Evolutionary conservation across 2,888 invertebrate genomes (phyloP).

Genomic region (Barypeithes pellucidus): DNA sequence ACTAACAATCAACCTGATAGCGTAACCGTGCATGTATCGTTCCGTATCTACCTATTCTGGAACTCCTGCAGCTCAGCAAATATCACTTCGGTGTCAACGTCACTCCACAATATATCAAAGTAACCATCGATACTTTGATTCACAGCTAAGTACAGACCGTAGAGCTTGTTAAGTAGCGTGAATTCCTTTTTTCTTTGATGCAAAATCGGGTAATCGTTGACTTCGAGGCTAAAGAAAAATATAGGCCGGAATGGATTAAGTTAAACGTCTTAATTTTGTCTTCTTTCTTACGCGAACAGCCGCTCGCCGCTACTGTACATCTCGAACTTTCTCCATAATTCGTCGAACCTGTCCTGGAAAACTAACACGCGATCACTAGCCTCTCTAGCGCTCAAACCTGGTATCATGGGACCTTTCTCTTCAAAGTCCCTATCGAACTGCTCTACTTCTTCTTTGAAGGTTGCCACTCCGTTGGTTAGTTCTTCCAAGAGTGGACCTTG

Average conservation of each 20-base stretch:
- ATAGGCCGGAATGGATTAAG: too few species aligned
- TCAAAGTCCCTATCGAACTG: slow-evolving; percentile 83
- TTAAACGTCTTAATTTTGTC: too few species aligned
- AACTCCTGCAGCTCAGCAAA: slow-evolving; percentile 87
- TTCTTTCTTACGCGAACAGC: slow-evolving; percentile 70
- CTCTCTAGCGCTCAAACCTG: slow-evolving; percentile 87
- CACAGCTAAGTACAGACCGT: slow-evolving; percentile 85
- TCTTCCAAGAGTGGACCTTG: slow-evolving; percentile 84
- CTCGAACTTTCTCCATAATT: slow-evolving; percentile 85
- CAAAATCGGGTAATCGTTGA: slow-evolving; percentile 87
- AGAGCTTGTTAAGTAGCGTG: slow-evolving; percentile 87
- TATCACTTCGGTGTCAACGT: slow-evolving; percentile 88
- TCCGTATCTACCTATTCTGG: slow-evolving; percentile 78
- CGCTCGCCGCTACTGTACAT: slow-evolving; percentile 79
- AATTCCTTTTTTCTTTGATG: slow-evolving; percentile 88
- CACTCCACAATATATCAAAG: slow-evolving; percentile 87
- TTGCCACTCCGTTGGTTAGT: slow-evolving; percentile 79
- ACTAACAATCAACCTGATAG: too few species aligned
- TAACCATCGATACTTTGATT: slow-evolving; percentile 91
- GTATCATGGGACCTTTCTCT: slow-evolving; percentile 87
- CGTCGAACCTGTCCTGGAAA: slow-evolving; percentile 88
- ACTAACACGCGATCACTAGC: slow-evolving; percentile 86
- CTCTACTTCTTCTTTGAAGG: slow-evolving; percentile 78
- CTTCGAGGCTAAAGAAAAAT: slow-evolving; percentile 83
- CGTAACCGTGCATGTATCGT: neutral